Base-by-base conservation (phyloP, 2,797 vertebrate species). In the Syngnathus acus region DNA sequence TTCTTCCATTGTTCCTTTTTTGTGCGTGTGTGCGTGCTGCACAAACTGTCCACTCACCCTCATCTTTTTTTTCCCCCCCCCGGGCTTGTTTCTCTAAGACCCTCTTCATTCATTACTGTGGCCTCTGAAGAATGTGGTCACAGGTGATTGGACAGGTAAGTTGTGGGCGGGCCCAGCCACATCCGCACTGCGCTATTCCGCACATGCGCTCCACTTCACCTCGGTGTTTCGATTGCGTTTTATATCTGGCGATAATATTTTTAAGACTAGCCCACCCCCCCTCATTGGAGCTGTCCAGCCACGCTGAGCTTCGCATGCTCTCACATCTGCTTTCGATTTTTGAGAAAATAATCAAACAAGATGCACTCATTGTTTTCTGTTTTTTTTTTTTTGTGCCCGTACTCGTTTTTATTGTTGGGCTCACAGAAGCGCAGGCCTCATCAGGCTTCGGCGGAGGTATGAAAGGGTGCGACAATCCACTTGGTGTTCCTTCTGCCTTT, bases 71-170 rank as follows among this genome's bases (percentile, higher is more conserved):
- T 79, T 76, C 11, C 21, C 21, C 6, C 2, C 11, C 6, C 55
- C 55, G 71, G 68, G 68, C 79, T 82, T 73, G 75, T 85, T 71
- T 84, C 72, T 88, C 76, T 86, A 89, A 92, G 90, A 89, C 74
- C 76, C 72, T 73, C 78, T 89, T 78, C 83, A 89, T 84, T 89
- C 83, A 88, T 75, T 86, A 67, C 75, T 87, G 79, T 89, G 87
- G 88, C 90, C 88, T 80, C 74, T 87, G 89, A 91, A 84, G 89
- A 87, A 83, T 82, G 68, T 87, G 78, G 83, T 78, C 86, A 88
- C 82, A 80, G 79, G 72, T 42, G 26, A 69, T 70, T 81, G 82
- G 73, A 84, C 84, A 88, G 90, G 90, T 92, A 87, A 90, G 90
- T 70, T 57, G 62, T 65, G 62, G 84, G 73, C 75, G 79, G 79